Conservation (phyloP, 2,113 vertebrate genomes). For the Solea senegalensis region DNA sequence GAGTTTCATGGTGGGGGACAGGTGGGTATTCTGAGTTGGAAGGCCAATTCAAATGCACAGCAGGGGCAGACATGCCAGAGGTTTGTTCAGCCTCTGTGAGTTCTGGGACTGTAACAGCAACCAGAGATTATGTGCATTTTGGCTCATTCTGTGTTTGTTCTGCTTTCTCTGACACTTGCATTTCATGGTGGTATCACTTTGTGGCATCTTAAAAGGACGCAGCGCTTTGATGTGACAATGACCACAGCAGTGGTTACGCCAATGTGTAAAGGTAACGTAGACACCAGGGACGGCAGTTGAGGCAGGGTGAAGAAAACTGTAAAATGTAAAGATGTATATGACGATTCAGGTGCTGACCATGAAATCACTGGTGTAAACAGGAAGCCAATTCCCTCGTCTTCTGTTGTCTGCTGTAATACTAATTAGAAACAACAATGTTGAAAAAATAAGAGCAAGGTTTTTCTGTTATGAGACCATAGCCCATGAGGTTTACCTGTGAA, state of each 20-base stretch:
- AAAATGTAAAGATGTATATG: no score
- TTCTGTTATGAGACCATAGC: no score
- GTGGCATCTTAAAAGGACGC: not conserved
- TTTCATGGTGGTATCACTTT: slow-evolving; percentile 2
- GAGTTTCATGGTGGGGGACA: slow-evolving; percentile 39
- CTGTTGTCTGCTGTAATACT: no score
- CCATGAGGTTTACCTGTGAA: no score
- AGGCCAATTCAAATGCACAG: slow-evolving; percentile 28
- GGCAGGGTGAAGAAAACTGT: no score
- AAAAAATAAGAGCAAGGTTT: no score
- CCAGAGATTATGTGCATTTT: not conserved
- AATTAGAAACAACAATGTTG: no score
- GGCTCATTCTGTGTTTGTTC: not conserved
- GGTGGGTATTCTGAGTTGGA: slow-evolving; percentile 41
- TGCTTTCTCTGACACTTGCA: not conserved
- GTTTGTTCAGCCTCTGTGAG: slow-evolving; percentile 15
- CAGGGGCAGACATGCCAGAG: slow-evolving; percentile 11
- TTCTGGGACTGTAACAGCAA: not conserved
- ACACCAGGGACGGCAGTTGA: no score
- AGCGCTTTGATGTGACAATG: not conserved
- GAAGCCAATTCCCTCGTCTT: no score
- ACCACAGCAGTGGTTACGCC: not conserved
- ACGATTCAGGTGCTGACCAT: no score
- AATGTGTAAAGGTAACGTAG: no score
- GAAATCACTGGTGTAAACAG: no score